Evolutionary conservation across 2,113 vertebrate species (phyloP).

Genomic region (Esox niger): DNA sequence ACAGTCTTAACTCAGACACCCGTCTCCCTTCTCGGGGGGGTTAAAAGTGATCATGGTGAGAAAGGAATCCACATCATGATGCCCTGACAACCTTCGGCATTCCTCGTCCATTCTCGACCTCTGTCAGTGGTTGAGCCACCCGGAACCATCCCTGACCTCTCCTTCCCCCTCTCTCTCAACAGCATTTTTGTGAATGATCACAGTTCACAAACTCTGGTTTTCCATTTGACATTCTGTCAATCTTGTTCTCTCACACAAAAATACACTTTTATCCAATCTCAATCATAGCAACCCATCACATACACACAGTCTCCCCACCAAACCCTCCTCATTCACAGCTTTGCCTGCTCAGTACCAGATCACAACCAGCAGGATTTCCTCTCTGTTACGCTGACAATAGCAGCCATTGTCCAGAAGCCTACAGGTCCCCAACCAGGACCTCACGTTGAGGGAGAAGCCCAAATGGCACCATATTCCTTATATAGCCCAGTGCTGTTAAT

Average conservation of each 20-base stretch:
- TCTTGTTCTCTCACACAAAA: background rate
- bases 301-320: slow-evolving; percentile 1
- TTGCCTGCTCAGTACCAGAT: slow-evolving; percentile 39
- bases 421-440: slow-evolving; percentile 4
- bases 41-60: slow-evolving; percentile 39
- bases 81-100: slow-evolving; percentile 38
- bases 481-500: too few species aligned
- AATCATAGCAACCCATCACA: background rate
- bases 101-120: slow-evolving; percentile 38
- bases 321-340: slow-evolving; percentile 56
- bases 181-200: slow-evolving; percentile 50
- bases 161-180: slow-evolving; percentile 19
- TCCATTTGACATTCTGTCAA: slow-evolving; percentile 8
- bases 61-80: slow-evolving; percentile 35
- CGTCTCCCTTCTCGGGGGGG: slow-evolving; percentile 16
- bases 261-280: background rate
- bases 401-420: slow-evolving; percentile 33
- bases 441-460: too few species aligned
- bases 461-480: too few species aligned
- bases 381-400: slow-evolving; percentile 29
- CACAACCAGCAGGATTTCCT: slow-evolving; percentile 54
- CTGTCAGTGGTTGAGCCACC: slow-evolving; percentile 18
- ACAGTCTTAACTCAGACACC: slow-evolving; percentile 36
- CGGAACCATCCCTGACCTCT: slow-evolving; percentile 35
- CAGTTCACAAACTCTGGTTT: slow-evolving; percentile 11